Evolutionary conservation across 2,888 invertebrate genomes (phyloP).

Genomic region (Fragum sueziense): DNA sequence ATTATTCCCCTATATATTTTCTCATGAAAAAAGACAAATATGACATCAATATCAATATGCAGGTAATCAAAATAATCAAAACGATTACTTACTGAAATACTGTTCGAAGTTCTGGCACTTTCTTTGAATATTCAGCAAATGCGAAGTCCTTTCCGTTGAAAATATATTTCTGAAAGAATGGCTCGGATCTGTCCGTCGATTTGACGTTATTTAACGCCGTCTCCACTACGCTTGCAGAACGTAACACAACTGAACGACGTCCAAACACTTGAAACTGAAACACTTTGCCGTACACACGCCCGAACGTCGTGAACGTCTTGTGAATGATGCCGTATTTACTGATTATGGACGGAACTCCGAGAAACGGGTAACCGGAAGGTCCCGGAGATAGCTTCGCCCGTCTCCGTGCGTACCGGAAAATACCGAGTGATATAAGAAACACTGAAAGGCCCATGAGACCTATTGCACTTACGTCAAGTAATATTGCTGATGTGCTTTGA

Average conservation of each 20-base stretch:
- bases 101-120: constrained; percentile 39
- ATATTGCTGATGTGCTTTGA: background rate
- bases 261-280: constrained; percentile 50
- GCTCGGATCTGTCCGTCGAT: constrained; percentile 35
- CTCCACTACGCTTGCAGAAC: constrained; percentile 45
- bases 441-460: background rate
- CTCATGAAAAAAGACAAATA: no score
- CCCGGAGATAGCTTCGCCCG: constrained; percentile 33
- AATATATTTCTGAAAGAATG: constrained; percentile 53
- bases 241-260: constrained; percentile 42
- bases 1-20: no score
- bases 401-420: background rate
- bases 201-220: constrained; percentile 29
- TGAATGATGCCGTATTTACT: constrained; percentile 43
- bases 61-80: background rate
- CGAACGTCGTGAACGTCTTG: constrained; percentile 48
- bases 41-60: no score
- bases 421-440: background rate
- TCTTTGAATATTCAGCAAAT: constrained; percentile 44
- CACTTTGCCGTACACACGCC: constrained; percentile 43
- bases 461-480: background rate
- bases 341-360: constrained; percentile 43
- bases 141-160: constrained; percentile 51
- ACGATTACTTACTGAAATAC: constrained; percentile 46
- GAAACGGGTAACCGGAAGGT: constrained; percentile 49